Conservation (phyloP, 2,113 vertebrate species). For the Muntiacus muntjak region DNA sequence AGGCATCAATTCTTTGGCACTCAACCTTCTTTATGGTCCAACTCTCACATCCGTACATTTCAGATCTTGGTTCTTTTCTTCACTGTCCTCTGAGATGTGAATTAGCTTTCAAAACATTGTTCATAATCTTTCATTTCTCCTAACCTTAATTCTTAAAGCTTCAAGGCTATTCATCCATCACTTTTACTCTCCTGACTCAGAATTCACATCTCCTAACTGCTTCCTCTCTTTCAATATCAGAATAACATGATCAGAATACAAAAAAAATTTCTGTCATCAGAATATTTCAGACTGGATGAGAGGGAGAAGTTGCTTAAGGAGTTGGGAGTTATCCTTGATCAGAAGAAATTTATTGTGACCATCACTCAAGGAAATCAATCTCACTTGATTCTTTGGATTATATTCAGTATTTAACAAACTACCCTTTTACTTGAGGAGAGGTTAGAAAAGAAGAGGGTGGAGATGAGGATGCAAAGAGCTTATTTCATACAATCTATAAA, state of each 20-base stretch:
- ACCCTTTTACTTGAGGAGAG: neutral
- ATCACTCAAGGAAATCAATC: neutral
- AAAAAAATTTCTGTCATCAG: neutral
- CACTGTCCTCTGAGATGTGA: neutral
- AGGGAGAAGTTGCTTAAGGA: neutral
- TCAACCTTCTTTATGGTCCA: neutral
- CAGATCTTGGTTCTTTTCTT: neutral
- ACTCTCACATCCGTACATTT: neutral
- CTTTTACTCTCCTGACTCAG: neutral
- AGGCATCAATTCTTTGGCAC: neutral
- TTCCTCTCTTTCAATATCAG: neutral
- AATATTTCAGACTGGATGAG: neutral
- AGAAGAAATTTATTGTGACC: neutral
- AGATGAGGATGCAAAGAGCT: neutral
- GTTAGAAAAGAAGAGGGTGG: neutral
- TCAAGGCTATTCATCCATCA: neutral
- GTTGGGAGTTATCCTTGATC: neutral
- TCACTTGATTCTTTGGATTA: neutral
- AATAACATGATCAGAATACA: neutral
- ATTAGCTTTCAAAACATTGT: conserved; percentile 13
- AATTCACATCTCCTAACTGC: neutral
- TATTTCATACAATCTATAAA: neutral
- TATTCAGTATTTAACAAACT: neutral
- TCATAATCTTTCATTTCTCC: neutral
- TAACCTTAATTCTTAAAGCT: neutral